Percentiles rank a stretch among this genome's conserved stretches.
phyloP scores from a whole-genome alignment of 1,140 invertebrate species.

The Euglossa dilemma region DNA sequence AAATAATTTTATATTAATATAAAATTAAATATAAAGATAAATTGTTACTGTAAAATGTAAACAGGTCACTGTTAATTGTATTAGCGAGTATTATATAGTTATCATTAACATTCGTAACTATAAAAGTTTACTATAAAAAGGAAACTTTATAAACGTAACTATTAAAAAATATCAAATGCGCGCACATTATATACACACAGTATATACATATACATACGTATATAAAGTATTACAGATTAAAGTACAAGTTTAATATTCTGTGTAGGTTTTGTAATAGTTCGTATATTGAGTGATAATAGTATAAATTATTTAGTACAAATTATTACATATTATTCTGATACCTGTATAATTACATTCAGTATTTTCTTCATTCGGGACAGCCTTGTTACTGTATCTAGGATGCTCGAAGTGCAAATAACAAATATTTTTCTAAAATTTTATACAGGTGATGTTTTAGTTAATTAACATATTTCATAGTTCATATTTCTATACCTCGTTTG shows the following conservation, averaged over 20 bases:
- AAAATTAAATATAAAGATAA: background rate
- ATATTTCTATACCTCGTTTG: slow-evolving; percentile 20
- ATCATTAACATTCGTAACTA: background rate
- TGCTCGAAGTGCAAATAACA: background rate
- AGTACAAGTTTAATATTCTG: slow-evolving; percentile 1
- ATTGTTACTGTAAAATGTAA: background rate
- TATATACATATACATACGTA: no score
- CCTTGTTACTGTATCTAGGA: background rate
- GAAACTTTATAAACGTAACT: background rate
- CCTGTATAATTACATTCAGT: slow-evolving; percentile 35
- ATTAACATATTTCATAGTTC: slow-evolving; percentile 9
- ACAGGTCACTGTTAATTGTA: background rate
- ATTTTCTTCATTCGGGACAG: background rate
- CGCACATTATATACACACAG: no score
- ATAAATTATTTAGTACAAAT: slow-evolving; percentile 16
- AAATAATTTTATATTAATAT: background rate
- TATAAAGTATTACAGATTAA: slow-evolving; percentile 7
- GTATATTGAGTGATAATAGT: background rate
- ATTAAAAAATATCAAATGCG: background rate
- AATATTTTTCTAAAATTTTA: slow-evolving; percentile 38
- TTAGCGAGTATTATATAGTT: background rate
- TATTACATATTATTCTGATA: background rate
- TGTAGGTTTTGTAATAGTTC: background rate
- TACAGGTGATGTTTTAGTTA: slow-evolving; percentile 31
- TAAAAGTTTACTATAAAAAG: background rate